phyloP scores from a whole-genome alignment of 2,797 vertebrate genomes.

The Huso huso region DNA sequence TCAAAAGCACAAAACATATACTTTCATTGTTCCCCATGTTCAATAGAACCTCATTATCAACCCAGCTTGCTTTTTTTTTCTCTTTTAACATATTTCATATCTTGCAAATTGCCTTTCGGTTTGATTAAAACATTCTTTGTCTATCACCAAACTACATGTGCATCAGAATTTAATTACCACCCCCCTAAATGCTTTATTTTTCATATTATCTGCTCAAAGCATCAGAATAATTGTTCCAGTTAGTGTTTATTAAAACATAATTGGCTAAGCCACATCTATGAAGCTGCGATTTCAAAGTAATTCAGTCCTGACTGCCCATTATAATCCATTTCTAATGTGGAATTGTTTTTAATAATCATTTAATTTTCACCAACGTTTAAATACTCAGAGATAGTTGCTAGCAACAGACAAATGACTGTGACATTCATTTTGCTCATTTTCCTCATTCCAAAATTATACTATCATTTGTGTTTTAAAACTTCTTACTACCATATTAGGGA shows the following conservation, averaged over 20 bases:
- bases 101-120: conserved; percentile 31
- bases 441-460: no score
- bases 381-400: no score
- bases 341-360: conserved; percentile 8
- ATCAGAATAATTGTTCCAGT: conserved; percentile 25
- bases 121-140: conserved; percentile 29
- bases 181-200: conserved; percentile 21
- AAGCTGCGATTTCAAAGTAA: background rate
- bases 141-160: conserved; percentile 26
- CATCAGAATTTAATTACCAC: conserved; percentile 25
- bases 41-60: conserved; percentile 52
- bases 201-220: conserved; percentile 17
- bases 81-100: conserved; percentile 43
- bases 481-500: no score
- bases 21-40: conserved; percentile 5
- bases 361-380: no score
- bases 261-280: conserved; percentile 20
- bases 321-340: conserved; percentile 14
- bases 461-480: no score
- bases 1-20: no score
- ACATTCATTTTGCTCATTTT: no score
- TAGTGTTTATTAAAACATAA: conserved; percentile 30
- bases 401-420: no score
- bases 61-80: conserved; percentile 24
- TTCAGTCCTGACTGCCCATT: conserved; percentile 21